Conservation (phyloP, 2,888 invertebrate species). For the Acanthosepion pharaonis region DNA sequence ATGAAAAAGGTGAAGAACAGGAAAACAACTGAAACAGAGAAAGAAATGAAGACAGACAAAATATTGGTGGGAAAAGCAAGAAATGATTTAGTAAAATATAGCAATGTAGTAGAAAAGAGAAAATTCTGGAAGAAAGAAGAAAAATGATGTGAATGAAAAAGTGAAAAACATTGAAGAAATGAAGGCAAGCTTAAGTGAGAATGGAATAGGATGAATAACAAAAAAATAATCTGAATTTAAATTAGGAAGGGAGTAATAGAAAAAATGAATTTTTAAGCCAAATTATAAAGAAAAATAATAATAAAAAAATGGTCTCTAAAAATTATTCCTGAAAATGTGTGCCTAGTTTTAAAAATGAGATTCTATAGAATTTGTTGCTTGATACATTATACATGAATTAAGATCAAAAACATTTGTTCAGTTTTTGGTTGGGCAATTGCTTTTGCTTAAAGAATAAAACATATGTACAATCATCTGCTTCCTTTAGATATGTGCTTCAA, state of each 20-base stretch:
- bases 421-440: background rate
- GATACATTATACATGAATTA: constrained; percentile 9
- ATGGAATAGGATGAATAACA: background rate
- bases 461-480: background rate
- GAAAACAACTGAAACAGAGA: background rate
- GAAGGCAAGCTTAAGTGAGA: background rate
- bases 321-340: constrained; percentile 33
- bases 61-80: background rate
- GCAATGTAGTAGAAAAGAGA: background rate
- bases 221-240: background rate
- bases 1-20: background rate
- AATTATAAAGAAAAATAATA: background rate
- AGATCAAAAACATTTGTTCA: background rate
- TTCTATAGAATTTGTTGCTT: constrained; percentile 33
- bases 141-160: background rate
- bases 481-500: background rate
- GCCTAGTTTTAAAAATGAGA: constrained; percentile 21
- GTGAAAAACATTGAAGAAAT: background rate
- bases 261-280: background rate
- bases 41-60: background rate
- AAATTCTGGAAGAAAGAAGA: background rate
- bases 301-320: background rate
- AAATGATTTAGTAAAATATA: background rate
- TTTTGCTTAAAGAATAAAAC: background rate
- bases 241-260: background rate